These are phyloP conservation scores for Uromys caudimaculatus DNA, from an alignment of 2,797 vertebrate genomes.

Conservation along the genomic window DNA sequence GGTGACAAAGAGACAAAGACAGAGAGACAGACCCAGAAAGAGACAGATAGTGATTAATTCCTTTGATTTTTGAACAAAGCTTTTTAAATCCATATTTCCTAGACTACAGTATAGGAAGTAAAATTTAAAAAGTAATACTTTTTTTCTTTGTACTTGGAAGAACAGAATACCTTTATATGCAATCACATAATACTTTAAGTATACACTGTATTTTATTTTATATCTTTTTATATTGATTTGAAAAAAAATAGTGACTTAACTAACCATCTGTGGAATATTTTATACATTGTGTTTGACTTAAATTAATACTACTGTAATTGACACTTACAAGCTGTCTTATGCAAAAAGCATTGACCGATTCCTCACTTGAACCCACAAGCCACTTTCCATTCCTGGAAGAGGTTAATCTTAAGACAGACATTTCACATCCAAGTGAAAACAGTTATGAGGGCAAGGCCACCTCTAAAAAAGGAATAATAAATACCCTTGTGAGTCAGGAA, in stretches of 20 bases:
- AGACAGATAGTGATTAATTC: background rate
- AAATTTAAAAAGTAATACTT: background rate
- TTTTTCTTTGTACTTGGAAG: background rate
- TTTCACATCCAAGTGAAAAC: background rate
- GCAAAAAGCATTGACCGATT: background rate
- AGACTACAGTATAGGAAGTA: background rate
- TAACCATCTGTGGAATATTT: background rate
- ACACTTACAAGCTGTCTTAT: background rate
- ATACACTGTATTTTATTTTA: background rate
- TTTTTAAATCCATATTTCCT: background rate
- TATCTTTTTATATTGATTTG: background rate
- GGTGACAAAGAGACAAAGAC: too few species aligned
- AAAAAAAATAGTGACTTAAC: background rate
- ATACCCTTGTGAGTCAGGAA: background rate
- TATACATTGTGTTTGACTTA: background rate
- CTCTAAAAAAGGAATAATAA: background rate
- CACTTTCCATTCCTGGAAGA: background rate
- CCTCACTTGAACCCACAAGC: background rate
- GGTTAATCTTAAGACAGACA: background rate
- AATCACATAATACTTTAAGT: background rate
- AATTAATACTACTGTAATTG: background rate
- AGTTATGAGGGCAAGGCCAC: background rate
- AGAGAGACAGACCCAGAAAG: background rate
- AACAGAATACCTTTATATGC: background rate
- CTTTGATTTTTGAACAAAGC: background rate